Percentiles rank a stretch among this genome's conserved stretches.
These are phyloP conservation scores for Palythoa caribaeorum DNA, from an alignment of 92 coral and sea anemone species.

Conservation along the genomic window DNA sequence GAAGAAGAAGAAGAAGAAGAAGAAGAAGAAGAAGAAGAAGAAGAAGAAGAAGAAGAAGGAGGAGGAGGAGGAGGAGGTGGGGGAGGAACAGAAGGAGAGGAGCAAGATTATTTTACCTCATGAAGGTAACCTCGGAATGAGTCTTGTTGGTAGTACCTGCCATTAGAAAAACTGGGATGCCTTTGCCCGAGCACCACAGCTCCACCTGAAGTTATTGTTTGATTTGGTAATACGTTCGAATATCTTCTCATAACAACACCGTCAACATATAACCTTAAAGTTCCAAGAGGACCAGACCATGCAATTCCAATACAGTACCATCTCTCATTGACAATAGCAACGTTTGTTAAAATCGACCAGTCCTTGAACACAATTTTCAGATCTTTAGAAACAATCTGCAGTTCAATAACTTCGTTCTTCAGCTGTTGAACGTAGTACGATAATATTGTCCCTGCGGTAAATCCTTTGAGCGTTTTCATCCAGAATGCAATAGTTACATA, in stretches of 20 bases:
- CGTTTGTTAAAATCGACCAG: slow-evolving; percentile 37
- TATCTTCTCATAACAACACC: background rate
- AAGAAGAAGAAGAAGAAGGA: too few relatives aligned
- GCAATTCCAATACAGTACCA: slow-evolving; percentile 71
- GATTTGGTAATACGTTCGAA: background rate
- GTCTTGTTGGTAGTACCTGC: background rate
- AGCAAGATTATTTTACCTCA: slow-evolving; percentile 58
- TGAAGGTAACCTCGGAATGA: slow-evolving; percentile 59
- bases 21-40: too few relatives aligned
- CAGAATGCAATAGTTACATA: slow-evolving; percentile 61
- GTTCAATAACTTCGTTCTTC: slow-evolving; percentile 45
- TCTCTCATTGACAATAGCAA: slow-evolving; percentile 51
- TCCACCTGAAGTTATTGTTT: slow-evolving; percentile 30
- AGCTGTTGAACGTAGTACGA: slow-evolving; percentile 59
- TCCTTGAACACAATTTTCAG: slow-evolving; percentile 48
- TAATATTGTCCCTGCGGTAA: slow-evolving; percentile 72
- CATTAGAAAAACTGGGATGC: slow-evolving; percentile 21
- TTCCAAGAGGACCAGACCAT: slow-evolving; percentile 54
- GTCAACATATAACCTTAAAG: slow-evolving; percentile 34
- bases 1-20: too few relatives aligned
- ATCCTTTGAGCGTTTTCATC: slow-evolving; percentile 62
- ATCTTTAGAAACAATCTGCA: slow-evolving; percentile 43
- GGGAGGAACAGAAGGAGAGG: too few relatives aligned
- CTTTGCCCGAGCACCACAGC: slow-evolving; percentile 58
- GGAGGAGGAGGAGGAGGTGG: too few relatives aligned